Base-by-base conservation (phyloP, 2,113 vertebrate genomes). In the Sapayoa aenigma region DNA sequence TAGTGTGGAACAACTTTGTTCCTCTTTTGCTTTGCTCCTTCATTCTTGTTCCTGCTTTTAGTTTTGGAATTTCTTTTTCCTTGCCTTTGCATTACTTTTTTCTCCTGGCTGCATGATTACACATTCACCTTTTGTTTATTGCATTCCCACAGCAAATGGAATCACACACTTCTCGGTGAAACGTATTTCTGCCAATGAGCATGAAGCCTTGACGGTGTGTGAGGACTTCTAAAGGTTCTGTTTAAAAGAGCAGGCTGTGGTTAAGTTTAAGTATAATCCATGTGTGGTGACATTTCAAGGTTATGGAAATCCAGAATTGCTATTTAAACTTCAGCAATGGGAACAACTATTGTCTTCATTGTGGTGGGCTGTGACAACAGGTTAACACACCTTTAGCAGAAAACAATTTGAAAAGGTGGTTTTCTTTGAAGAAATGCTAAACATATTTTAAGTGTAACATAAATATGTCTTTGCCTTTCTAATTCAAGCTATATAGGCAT, bases 381-480 rank as follows among this genome's bases (percentile, higher is more conserved):
- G 95, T 96, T 88, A 97, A 93, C 87, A 52, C 69, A 85, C 91
- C 79, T 94, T 93, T 74, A 89, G 82, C 89, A 95, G 92, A 93
- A 96, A 97, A 95, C 95, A 96, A 95, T 75, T 90, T 85, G 90
- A 73, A 96, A 91, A 85, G 76, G 92, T 80, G 66, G 42, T 73
- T 79, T 79, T 93, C 95, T 92, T 69, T 96, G 42, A 59, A 86
- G 86, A 90, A 96, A 95, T 78, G 81, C 91, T 97, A 89, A 97
- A 82, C 87, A 66, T 96, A 77, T 89, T 97, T 97, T 98, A 98
- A 97, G 97, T 97, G 94, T 96, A 80, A 77, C 95, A 97, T 97
- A 96, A 97, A 97, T 96, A 95, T 74, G 87, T 86, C 68, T 39
- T 89, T 97, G 96, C 93, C 85, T 94, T 97, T 91, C 91, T 95